These are phyloP conservation scores for Reticulitermes speratus DNA, from an alignment of 1,140 invertebrate genomes.

Conservation along the genomic window DNA sequence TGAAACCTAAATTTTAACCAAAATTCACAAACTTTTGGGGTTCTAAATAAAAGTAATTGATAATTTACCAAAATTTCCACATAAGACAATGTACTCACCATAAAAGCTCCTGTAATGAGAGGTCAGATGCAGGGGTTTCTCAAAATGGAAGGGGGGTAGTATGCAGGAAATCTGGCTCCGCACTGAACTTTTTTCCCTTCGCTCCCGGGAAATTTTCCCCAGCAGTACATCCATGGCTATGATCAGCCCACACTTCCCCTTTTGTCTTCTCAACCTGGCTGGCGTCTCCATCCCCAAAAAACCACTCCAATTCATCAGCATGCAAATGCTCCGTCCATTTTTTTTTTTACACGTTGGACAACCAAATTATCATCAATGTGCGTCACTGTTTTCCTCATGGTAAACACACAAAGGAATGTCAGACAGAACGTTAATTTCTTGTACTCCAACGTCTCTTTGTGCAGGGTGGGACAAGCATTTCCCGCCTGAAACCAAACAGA, in stretches of 20 bases:
- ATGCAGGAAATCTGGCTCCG: constrained; percentile 57
- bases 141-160: constrained; percentile 60
- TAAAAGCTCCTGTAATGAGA: constrained; percentile 57
- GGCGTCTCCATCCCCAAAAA: not conserved
- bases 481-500: constrained; percentile 36
- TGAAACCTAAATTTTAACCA: no score
- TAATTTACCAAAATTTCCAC: not conserved
- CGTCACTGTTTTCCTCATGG: constrained; percentile 42
- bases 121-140: constrained; percentile 55
- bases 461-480: constrained; percentile 33
- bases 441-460: constrained; percentile 36
- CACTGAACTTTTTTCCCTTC: constrained; percentile 52
- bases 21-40: not conserved
- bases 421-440: constrained; percentile 47
- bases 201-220: constrained; percentile 54
- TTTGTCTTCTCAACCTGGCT: not conserved
- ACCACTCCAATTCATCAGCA: not conserved
- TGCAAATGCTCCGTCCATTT: not conserved
- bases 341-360: not conserved
- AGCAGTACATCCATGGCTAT: constrained; percentile 50
- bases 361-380: not conserved
- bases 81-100: constrained; percentile 42
- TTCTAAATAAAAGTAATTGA: not conserved
- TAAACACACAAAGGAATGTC: constrained; percentile 54
- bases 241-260: constrained; percentile 33